Evolutionary conservation across 2,113 vertebrate genomes (phyloP).

Genomic region (Uria aalge): DNA sequence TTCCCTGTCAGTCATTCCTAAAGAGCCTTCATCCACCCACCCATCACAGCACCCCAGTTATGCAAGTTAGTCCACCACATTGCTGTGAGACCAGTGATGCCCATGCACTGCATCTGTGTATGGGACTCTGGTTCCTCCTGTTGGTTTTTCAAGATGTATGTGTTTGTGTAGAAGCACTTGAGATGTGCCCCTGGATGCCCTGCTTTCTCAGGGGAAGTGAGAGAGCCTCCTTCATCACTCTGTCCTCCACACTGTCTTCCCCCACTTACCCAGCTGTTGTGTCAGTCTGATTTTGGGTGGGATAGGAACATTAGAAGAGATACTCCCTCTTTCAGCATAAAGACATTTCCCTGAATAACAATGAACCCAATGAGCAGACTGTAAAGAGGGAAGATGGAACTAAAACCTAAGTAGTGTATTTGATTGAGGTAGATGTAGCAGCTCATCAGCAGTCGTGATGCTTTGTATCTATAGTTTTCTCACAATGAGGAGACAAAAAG

Average conservation of each 20-base stretch:
- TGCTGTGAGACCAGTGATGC: not conserved
- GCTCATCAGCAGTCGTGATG: not conserved
- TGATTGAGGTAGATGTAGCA: not conserved
- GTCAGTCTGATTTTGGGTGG: not conserved
- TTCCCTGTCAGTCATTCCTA: not conserved
- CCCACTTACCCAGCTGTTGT: not conserved
- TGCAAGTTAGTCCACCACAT: not conserved
- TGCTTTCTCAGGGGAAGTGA: not conserved
- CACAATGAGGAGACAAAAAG: not conserved
- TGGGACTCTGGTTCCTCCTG: not conserved
- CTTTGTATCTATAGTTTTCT: not conserved
- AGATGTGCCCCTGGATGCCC: not conserved
- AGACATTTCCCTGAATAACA: not conserved
- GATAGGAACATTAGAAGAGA: not conserved
- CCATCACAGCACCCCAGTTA: not conserved
- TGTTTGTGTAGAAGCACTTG: not conserved
- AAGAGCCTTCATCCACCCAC: not conserved
- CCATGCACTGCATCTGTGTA: not conserved
- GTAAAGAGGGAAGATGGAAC: not conserved
- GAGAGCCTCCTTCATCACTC: too few relatives aligned
- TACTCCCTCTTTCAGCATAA: not conserved
- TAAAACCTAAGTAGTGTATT: not conserved
- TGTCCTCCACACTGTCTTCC: not conserved
- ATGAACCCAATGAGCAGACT: not conserved
- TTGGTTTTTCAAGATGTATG: not conserved